Conservation (phyloP, 1,140 invertebrate genomes). For the Mylabris phalerata region DNA sequence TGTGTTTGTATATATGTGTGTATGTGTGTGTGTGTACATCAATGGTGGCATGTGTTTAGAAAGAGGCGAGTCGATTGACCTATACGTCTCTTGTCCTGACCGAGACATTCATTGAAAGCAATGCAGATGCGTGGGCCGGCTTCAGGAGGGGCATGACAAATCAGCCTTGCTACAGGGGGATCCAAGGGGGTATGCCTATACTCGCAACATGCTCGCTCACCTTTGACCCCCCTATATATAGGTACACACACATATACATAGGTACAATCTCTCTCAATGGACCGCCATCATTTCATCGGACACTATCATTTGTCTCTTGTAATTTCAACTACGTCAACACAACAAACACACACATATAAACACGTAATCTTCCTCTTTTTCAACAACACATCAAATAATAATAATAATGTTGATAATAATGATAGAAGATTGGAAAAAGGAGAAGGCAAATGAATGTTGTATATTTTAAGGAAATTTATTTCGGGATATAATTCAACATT, state of each 20-base stretch:
- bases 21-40: no score
- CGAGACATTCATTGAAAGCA: conserved; percentile 18
- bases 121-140: conserved; percentile 27
- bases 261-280: conserved; percentile 27
- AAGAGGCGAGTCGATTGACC: conserved; percentile 12
- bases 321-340: neutral
- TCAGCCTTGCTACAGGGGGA: conserved; percentile 25
- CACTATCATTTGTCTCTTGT: conserved; percentile 31
- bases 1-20: no score
- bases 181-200: conserved; percentile 8
- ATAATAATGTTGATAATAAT: no score
- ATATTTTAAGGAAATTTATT: no score
- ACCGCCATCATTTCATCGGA: conserved; percentile 34
- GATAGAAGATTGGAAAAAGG: no score
- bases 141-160: conserved; percentile 35
- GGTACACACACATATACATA: no score
- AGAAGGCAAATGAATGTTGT: no score
- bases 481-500: no score
- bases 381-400: no score
- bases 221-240: conserved; percentile 24
- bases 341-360: no score
- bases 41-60: no score
- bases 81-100: conserved; percentile 1
- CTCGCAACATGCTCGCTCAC: conserved; percentile 32
- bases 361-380: no score